Evolutionary conservation across 1,140 invertebrate genomes (phyloP).

Genomic region (Linepithema humile): DNA sequence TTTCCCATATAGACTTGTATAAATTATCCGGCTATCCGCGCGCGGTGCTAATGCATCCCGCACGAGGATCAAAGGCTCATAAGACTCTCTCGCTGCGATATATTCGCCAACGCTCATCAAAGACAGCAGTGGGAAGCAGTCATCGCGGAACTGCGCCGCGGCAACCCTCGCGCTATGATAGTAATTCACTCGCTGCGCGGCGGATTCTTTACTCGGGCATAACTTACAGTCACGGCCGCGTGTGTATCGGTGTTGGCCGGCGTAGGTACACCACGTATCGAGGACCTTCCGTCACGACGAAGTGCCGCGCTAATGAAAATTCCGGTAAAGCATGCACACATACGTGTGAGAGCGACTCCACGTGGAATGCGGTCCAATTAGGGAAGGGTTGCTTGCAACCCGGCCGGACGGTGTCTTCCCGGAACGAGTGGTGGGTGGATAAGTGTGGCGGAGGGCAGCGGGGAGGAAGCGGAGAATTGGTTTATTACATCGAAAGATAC

Average conservation of each 20-base stretch:
- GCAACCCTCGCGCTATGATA: constrained; percentile 37
- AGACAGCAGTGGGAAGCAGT: constrained; percentile 52
- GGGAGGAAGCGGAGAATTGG: constrained; percentile 68
- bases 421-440: constrained; percentile 18
- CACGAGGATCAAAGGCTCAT: constrained; percentile 43
- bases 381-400: constrained; percentile 67
- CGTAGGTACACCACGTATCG: constrained; percentile 68
- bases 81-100: constrained; percentile 17
- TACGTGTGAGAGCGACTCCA: constrained; percentile 43
- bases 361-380: constrained; percentile 82
- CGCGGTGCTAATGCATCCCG: constrained; percentile 51
- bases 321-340: constrained; percentile 74
- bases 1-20: constrained; percentile 35
- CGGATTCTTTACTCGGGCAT: constrained; percentile 11
- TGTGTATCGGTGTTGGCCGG: constrained; percentile 66
- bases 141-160: constrained; percentile 21
- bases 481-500: constrained; percentile 76
- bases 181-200: constrained; percentile 29
- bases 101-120: constrained; percentile 46
- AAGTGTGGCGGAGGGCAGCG: not conserved
- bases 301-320: constrained; percentile 81
- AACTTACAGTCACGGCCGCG: constrained; percentile 49
- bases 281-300: constrained; percentile 79
- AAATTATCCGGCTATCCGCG: constrained; percentile 40
- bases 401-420: constrained; percentile 61